Percentiles rank a stretch among this genome's conserved stretches.
Evolutionary conservation across 2,797 vertebrate genomes (phyloP).

Genomic region (Gorsachius magnificus): DNA sequence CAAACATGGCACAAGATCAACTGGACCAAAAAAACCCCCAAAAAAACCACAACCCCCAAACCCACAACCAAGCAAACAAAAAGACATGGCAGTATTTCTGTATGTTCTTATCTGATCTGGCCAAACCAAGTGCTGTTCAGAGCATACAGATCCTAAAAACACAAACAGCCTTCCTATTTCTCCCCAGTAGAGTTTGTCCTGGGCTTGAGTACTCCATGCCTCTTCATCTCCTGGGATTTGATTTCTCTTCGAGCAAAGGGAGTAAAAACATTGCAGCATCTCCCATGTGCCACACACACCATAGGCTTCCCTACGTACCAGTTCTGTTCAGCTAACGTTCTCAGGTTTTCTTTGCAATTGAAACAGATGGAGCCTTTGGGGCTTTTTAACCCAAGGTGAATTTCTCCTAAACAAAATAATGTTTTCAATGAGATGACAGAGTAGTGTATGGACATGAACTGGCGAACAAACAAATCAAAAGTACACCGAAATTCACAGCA

Average conservation of each 20-base stretch:
- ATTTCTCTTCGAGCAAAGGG: not conserved
- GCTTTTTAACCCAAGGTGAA: not conserved
- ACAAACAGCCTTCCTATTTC: not conserved
- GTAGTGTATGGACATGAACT: not conserved
- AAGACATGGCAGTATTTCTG: not conserved
- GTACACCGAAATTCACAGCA: not conserved
- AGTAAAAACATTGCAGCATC: not conserved
- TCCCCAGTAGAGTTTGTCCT: not conserved
- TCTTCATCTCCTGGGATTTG: not conserved
- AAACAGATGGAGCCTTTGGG: not conserved
- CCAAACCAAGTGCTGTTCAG: not conserved
- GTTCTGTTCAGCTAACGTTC: not conserved
- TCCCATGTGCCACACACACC: accelerated
- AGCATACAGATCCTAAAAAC: not conserved
- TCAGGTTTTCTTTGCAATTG: not conserved
- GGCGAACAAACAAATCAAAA: not conserved
- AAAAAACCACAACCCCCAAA: no score
- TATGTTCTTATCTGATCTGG: not conserved
- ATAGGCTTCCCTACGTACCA: not conserved
- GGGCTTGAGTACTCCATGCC: not conserved
- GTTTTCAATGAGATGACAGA: not conserved
- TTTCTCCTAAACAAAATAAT: not conserved
- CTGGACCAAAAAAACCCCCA: not conserved
- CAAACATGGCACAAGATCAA: not conserved
- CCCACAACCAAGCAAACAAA: not conserved